Conservation (phyloP, 2,113 vertebrate genomes). For the Eudyptes chrysolophus region DNA sequence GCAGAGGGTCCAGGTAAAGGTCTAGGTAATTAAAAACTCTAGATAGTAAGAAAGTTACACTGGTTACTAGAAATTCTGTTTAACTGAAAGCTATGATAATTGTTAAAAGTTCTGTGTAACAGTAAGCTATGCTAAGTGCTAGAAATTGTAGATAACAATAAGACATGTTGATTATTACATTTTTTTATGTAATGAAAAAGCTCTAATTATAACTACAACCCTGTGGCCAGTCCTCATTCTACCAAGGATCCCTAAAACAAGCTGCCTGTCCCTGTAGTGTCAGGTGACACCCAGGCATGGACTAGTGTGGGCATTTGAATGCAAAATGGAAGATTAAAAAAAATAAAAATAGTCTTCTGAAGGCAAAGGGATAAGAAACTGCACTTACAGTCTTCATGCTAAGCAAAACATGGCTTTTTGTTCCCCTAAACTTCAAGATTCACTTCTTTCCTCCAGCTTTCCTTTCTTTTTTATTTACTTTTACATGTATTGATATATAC, state of each 20-base stretch:
- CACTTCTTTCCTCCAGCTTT: neutral
- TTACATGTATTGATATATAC: neutral
- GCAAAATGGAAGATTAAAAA: neutral
- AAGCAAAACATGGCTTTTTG: neutral
- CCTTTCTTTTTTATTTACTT: neutral
- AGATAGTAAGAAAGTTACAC: neutral
- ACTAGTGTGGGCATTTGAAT: neutral
- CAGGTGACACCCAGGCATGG: neutral
- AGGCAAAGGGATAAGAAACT: neutral
- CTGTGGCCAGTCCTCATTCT: neutral
- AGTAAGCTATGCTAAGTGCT: neutral
- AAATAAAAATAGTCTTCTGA: neutral
- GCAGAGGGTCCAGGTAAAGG: neutral
- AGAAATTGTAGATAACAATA: neutral
- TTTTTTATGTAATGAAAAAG: neutral
- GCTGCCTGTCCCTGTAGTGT: neutral
- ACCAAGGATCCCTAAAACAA: neutral
- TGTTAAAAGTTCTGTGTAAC: neutral
- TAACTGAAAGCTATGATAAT: neutral
- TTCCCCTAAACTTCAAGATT: neutral
- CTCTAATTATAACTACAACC: neutral
- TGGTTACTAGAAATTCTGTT: neutral
- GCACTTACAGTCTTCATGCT: neutral
- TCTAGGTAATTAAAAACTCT: neutral
- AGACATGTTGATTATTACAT: rapidly evolving